Evolutionary conservation across 2,888 invertebrate species (phyloP).

Genomic region (Agelastica alni): DNA sequence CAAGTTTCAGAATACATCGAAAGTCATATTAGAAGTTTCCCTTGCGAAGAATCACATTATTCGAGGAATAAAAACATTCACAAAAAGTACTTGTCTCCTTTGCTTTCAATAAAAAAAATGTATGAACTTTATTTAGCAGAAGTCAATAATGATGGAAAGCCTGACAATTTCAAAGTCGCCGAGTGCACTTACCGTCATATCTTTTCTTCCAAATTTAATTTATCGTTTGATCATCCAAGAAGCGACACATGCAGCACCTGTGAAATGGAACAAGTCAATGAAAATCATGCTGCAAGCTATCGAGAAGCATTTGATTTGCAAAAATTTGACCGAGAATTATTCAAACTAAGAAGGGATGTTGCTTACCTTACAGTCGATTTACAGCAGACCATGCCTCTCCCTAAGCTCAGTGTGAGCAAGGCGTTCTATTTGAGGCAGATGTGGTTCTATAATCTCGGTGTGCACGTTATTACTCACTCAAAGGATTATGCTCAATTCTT

Average conservation of each 20-base stretch:
- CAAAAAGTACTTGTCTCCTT: conserved; percentile 25
- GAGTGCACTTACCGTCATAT: conserved; percentile 9
- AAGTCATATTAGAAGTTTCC: conserved; percentile 14
- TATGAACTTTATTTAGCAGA: conserved; percentile 17
- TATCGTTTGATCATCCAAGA: conserved; percentile 9
- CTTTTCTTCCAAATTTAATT: conserved; percentile 16
- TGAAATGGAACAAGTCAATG: conserved; percentile 2
- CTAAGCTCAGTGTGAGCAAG: conserved; percentile 33
- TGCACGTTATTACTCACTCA: conserved; percentile 23
- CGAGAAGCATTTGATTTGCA: conserved; percentile 22
- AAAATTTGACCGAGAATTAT: conserved; percentile 14
- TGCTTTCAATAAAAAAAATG: conserved; percentile 21
- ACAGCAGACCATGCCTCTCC: conserved; percentile 38
- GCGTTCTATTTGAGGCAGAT: conserved; percentile 37
- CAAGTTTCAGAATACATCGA: conserved; percentile 9
- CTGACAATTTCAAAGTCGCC: conserved; percentile 12
- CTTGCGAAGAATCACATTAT: conserved; percentile 26
- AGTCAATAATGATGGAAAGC: conserved; percentile 11
- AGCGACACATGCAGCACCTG: conserved; percentile 18
- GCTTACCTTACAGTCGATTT: conserved; percentile 33
- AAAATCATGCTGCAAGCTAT: conserved; percentile 22
- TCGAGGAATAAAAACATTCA: conserved; percentile 24
- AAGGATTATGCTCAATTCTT: conserved; percentile 18
- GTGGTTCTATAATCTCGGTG: conserved; percentile 37
- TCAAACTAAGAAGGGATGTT: not conserved